Evolutionary conservation across 2,113 vertebrate genomes (phyloP).

Genomic region (Chrysemys picta): DNA sequence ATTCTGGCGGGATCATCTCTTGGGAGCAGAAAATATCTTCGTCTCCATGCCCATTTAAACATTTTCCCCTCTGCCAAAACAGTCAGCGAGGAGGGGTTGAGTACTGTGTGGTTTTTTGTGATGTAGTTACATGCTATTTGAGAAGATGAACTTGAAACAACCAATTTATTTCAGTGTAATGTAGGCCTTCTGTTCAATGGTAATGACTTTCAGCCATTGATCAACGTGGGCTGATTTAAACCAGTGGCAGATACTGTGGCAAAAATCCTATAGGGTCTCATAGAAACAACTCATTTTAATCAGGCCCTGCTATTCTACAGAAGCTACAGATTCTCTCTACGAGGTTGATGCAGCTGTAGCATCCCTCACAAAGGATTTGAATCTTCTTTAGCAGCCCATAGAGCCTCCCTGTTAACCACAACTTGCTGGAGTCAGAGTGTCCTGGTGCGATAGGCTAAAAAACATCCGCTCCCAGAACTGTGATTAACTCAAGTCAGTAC

Average conservation of each 20-base stretch:
- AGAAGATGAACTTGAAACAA: background rate
- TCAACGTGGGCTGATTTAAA: background rate
- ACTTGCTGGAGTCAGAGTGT: background rate
- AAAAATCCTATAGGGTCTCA: background rate
- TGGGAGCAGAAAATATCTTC: background rate
- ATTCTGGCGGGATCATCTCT: background rate
- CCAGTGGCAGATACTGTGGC: background rate
- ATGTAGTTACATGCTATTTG: background rate
- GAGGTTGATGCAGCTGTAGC: background rate
- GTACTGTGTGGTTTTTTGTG: background rate
- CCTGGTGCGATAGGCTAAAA: background rate
- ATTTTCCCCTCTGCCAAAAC: background rate
- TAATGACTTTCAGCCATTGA: background rate
- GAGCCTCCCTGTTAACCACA: background rate
- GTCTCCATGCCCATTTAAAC: background rate
- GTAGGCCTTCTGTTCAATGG: background rate
- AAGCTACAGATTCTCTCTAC: background rate
- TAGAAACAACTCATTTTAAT: background rate
- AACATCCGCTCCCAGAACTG: background rate
- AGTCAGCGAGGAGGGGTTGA: background rate
- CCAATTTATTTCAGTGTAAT: background rate
- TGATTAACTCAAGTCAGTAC: background rate
- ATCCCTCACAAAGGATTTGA: background rate
- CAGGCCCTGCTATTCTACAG: background rate
- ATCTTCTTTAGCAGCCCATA: background rate